Conservation (phyloP, 2,888 invertebrate genomes). For the Priocnemis perturbator region DNA sequence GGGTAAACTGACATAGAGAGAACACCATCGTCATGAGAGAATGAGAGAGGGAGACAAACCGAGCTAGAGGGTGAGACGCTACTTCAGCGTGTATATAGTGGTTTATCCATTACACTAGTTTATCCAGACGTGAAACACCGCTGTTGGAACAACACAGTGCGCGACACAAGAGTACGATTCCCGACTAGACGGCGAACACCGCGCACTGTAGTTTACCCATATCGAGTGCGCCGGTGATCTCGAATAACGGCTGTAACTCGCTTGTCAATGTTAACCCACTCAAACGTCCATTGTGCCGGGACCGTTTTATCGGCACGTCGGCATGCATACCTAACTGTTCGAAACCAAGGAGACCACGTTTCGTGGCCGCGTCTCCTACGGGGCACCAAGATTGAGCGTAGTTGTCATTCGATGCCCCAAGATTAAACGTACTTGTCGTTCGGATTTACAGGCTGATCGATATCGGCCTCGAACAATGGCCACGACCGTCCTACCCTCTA, state of each 20-base stretch:
- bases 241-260: slow-evolving; percentile 40
- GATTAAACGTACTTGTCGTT: slow-evolving; percentile 52
- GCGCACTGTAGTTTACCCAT: slow-evolving; percentile 19
- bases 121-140: slow-evolving; percentile 30
- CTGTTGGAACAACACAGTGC: slow-evolving; percentile 38
- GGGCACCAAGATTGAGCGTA: slow-evolving; percentile 47
- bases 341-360: slow-evolving; percentile 23
- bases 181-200: slow-evolving; percentile 15
- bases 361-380: slow-evolving; percentile 25
- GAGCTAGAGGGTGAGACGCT: slow-evolving; percentile 3
- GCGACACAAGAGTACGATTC: slow-evolving; percentile 22
- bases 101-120: slow-evolving; percentile 18
- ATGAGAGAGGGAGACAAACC: background rate
- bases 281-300: slow-evolving; percentile 37
- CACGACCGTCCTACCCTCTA: slow-evolving; percentile 21
- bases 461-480: slow-evolving; percentile 50
- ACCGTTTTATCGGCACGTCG: slow-evolving; percentile 43
- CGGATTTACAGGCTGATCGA: slow-evolving; percentile 55
- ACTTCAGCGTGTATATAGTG: slow-evolving; percentile 5
- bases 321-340: slow-evolving; percentile 25
- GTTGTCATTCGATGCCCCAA: slow-evolving; percentile 49
- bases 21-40: background rate
- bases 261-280: slow-evolving; percentile 49
- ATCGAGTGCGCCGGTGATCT: slow-evolving; percentile 26
- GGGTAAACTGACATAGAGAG: slow-evolving; percentile 9